Evolutionary conservation across 2,113 vertebrate species (phyloP).

Genomic region (Daubentonia madagascariensis): DNA sequence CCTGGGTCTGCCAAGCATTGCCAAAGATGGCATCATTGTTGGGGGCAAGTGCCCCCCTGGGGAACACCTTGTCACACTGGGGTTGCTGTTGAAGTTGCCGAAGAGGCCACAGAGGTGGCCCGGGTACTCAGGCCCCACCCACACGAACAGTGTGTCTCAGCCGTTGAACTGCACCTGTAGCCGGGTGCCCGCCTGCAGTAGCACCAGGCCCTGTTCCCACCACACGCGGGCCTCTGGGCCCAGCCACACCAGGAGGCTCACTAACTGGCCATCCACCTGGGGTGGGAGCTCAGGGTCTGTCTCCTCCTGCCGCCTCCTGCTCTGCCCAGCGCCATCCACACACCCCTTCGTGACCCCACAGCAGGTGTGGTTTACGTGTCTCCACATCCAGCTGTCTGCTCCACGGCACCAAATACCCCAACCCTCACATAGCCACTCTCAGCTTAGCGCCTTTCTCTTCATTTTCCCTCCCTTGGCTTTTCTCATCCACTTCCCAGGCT

Average conservation of each 20-base stretch:
- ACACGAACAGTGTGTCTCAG: slow-evolving; percentile 67
- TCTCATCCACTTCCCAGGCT: neutral
- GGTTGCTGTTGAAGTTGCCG: slow-evolving; percentile 79
- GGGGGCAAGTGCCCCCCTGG: slow-evolving; percentile 35
- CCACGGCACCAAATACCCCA: neutral
- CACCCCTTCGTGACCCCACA: neutral
- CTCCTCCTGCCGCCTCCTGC: neutral
- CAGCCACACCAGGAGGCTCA: neutral
- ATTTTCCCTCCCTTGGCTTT: neutral
- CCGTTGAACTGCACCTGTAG: slow-evolving; percentile 78
- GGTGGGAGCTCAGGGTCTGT: neutral
- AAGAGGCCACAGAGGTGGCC: slow-evolving; percentile 79
- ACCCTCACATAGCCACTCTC: neutral
- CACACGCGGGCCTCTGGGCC: rapidly evolving
- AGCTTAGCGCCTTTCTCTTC: neutral
- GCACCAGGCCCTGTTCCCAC: slow-evolving; percentile 57
- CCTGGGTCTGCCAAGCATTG: slow-evolving; percentile 73
- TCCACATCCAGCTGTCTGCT: neutral
- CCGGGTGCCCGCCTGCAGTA: slow-evolving; percentile 57
- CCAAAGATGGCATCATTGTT: slow-evolving; percentile 77
- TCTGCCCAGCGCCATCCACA: no score
- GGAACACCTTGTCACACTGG: slow-evolving; percentile 75
- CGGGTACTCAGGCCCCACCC: slow-evolving; percentile 20
- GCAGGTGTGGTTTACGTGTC: neutral
- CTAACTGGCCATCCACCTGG: slow-evolving; percentile 62